Evolutionary conservation across 2,113 vertebrate genomes (phyloP).

Genomic region (Hippocampus mohnikei): DNA sequence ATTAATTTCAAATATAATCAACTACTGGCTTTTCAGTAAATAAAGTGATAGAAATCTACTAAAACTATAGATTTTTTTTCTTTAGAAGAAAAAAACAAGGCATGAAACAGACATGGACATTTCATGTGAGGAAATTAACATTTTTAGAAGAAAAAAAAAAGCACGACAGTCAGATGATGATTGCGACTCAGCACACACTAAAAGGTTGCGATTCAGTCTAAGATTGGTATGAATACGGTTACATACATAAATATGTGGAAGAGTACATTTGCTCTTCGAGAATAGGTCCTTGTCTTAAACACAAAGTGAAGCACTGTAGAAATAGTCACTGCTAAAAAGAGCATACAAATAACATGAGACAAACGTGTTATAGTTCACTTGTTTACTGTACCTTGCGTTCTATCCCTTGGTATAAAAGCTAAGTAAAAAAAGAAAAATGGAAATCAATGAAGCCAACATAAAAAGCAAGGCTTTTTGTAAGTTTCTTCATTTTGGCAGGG

Average conservation of each 20-base stretch:
- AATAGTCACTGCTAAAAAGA: constrained; percentile 75
- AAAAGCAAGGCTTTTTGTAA: constrained; percentile 64
- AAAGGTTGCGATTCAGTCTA: constrained; percentile 58
- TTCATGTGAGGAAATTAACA: constrained; percentile 51
- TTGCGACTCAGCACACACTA: constrained; percentile 70
- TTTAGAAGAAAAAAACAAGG: constrained; percentile 66
- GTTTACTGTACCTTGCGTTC: constrained; percentile 58
- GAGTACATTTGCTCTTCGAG: constrained; percentile 66
- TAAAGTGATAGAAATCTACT: constrained; percentile 80
- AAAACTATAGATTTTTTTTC: constrained; percentile 68
- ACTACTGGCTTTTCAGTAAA: constrained; percentile 78
- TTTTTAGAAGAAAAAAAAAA: constrained; percentile 49
- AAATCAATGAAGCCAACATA: constrained; percentile 61
- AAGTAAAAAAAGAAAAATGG: constrained; percentile 52
- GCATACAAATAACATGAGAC: constrained; percentile 71
- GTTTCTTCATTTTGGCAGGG: constrained; percentile 62
- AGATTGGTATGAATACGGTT: constrained; percentile 71
- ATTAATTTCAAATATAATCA: constrained; percentile 79
- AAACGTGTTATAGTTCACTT: constrained; percentile 72
- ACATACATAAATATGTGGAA: constrained; percentile 76
- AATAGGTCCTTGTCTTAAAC: constrained; percentile 70
- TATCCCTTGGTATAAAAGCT: constrained; percentile 74
- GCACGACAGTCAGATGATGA: constrained; percentile 62
- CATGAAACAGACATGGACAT: constrained; percentile 60
- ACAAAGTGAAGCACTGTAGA: constrained; percentile 69